Conservation (phyloP, 2,797 vertebrate genomes). For the Leucoraja ocellata region DNA sequence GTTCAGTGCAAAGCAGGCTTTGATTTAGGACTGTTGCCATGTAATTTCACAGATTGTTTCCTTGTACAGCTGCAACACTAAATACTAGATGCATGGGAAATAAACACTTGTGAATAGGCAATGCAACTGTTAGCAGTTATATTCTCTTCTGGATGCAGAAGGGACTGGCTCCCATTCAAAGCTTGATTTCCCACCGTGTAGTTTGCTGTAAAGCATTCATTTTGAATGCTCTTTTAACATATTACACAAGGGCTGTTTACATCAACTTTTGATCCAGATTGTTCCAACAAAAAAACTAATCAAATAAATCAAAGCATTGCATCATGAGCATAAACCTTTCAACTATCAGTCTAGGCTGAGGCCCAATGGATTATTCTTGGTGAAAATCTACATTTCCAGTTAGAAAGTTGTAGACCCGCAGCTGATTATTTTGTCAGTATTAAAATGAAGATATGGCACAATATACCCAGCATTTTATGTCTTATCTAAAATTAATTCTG, state of each 20-base stretch:
- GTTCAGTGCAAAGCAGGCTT: not conserved
- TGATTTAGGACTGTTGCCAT: not conserved
- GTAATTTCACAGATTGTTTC: not conserved
- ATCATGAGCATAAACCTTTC: not conserved
- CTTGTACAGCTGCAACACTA: not conserved
- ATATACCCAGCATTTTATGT: not conserved
- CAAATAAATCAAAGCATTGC: not conserved
- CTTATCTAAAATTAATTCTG: too few species aligned
- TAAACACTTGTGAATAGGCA: conserved; percentile 6
- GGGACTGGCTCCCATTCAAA: not conserved
- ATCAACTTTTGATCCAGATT: not conserved
- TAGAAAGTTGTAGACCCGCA: not conserved
- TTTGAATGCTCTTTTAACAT: not conserved
- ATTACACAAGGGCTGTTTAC: not conserved
- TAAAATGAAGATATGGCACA: not conserved
- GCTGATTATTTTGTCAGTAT: not conserved
- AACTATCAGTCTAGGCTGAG: not conserved
- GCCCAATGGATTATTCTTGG: not conserved
- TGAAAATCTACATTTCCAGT: not conserved
- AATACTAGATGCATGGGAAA: not conserved
- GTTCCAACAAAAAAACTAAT: not conserved
- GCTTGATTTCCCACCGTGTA: not conserved
- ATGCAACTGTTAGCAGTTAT: not conserved
- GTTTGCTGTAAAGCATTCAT: not conserved
- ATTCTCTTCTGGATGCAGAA: not conserved